Base-by-base conservation (phyloP, 2,888 invertebrate genomes). In the Mylabris sibirica region DNA sequence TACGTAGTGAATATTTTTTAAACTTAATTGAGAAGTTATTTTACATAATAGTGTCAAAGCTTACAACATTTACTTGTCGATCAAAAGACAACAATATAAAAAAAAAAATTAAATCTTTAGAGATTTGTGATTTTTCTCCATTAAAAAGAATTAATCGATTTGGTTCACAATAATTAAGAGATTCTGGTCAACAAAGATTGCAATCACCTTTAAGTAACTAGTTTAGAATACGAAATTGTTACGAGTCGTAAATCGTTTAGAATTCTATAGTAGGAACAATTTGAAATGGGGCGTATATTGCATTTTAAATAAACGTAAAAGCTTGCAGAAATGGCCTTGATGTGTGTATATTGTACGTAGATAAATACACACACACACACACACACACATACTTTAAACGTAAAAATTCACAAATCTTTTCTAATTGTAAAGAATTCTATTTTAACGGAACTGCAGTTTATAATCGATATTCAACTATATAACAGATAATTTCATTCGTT, bases 11-110 rank as follows among this genome's bases (percentile, higher is more conserved):
- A 71, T 76, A 76, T 75, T 76, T 77, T 38, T 77, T 76, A 66
- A 74, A 74, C 70, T 75, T 76, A 76, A 77, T 77, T 77, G 77
- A 77, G 75, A 76, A 73, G 76, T 77, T 77, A 76, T 75, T 77
- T 76, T 75, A 74, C 76, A 76, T 77, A 77, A 77, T 76, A 76
- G 76, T 75, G 77, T 74, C 67, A 65, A 38, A 69, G 69, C 70
- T 70, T 70, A 60, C 70, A 63, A 67, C 70, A 70, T 67, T 67
- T 65, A 60, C 70, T 20, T 20, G 22, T 53, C 49, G 49, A 53
- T 53, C 20, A 53, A 22, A 17, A 44, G 5, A 17, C n/a, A 44
- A 44, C 3, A 44, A 0, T 17, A 38, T 3, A n/a, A 17, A n/a
- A 0, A 44, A 4, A 44, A 17, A 44, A 44, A 44, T 44, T 22